Conservation (phyloP, 2,797 vertebrate species). For the Cyclopterus lumpus region DNA sequence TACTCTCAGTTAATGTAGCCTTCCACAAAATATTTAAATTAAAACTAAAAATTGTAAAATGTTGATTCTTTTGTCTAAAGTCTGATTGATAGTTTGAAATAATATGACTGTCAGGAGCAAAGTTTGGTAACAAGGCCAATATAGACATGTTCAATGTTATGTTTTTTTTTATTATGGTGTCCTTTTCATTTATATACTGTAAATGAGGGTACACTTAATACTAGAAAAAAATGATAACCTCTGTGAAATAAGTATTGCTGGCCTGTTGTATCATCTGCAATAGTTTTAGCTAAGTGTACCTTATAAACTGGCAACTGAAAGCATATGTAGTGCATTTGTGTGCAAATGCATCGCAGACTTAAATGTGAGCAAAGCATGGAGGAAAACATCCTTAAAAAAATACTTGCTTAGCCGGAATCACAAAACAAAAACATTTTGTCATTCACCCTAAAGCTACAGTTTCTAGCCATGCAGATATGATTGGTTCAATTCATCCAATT, state of each 20-base stretch:
- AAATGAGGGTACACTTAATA: not conserved
- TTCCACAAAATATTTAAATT: conserved; percentile 1
- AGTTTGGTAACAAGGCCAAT: conserved; percentile 1
- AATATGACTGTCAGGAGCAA: conserved; percentile 9
- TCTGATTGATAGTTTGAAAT: conserved; percentile 21
- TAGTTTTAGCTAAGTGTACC: not conserved
- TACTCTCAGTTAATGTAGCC: not conserved
- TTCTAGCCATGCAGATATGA: conserved; percentile 1
- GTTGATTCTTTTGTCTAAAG: conserved; percentile 1
- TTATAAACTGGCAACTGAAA: not conserved
- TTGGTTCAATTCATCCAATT: conserved; percentile 1
- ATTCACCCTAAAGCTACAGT: not conserved
- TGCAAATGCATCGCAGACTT: not conserved
- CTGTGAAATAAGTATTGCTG: not conserved
- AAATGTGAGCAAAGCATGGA: not conserved
- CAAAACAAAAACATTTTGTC: not conserved
- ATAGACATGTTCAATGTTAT: not conserved
- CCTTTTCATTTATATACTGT: not conserved
- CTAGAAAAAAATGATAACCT: not conserved
- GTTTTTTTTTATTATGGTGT: not conserved
- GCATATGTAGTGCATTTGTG: not conserved
- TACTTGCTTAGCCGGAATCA: not conserved
- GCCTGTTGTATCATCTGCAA: not conserved
- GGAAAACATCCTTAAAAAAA: not conserved
- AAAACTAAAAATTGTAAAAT: not conserved